These are phyloP conservation scores for Tringa solitaria DNA, from an alignment of 2,113 vertebrate species.

Conservation along the genomic window DNA sequence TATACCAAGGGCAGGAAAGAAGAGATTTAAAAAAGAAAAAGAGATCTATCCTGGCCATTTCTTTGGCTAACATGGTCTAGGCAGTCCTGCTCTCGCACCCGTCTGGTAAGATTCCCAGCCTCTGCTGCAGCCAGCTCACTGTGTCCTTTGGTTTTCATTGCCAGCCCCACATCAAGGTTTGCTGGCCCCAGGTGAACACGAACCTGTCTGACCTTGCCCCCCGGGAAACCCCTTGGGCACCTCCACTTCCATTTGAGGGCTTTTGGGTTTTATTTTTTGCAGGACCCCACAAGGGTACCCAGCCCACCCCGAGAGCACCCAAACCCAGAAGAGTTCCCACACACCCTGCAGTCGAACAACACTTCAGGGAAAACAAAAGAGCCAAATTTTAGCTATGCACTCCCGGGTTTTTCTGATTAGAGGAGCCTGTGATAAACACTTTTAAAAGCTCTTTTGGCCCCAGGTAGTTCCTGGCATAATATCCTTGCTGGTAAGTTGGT, in stretches of 20 bases:
- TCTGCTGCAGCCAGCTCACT: background rate
- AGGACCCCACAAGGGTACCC: background rate
- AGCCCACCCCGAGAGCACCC: background rate
- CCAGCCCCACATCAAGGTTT: background rate
- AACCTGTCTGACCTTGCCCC: rapidly evolving
- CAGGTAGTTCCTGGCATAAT: slow-evolving; percentile 45
- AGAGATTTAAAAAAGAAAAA: background rate
- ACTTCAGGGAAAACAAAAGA: background rate
- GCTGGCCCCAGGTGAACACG: rapidly evolving
- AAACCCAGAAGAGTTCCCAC: background rate
- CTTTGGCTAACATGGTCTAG: background rate
- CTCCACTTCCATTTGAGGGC: background rate
- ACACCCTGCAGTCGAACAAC: background rate
- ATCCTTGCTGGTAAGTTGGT: slow-evolving; percentile 34
- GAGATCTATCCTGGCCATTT: no score
- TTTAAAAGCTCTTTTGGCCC: slow-evolving; percentile 35
- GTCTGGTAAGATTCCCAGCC: background rate
- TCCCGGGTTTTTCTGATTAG: background rate
- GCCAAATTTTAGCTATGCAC: background rate
- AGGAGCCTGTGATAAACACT: background rate
- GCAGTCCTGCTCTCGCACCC: background rate
- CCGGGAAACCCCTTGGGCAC: rapidly evolving
- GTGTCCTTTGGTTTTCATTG: background rate
- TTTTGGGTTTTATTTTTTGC: background rate
- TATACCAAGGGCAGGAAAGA: background rate